Conservation (phyloP, 2,797 vertebrate genomes). For the Pipistrellus nathusii region DNA sequence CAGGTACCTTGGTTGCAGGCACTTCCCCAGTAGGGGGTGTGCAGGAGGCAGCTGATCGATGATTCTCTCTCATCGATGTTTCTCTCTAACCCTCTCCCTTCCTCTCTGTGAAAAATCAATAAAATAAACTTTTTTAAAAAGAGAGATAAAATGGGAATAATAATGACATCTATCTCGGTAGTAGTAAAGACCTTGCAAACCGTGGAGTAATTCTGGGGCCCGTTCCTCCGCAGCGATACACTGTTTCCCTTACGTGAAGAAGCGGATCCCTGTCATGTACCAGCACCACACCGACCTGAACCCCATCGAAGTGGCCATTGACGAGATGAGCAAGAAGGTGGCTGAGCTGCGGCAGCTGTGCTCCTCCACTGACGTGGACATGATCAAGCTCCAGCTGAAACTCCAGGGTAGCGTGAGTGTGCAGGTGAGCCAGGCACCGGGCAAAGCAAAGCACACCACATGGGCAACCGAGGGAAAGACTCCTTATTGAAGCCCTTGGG, state of each 20-base stretch:
- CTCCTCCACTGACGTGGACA: conserved; percentile 95
- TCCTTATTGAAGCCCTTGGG: neutral
- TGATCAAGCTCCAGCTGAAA: conserved; percentile 98
- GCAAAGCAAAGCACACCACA: fast-evolving
- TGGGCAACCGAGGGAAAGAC: too few relatives aligned
- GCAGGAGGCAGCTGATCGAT: too few relatives aligned
- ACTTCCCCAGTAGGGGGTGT: too few relatives aligned
- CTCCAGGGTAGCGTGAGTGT: conserved; percentile 98
- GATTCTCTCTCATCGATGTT: too few relatives aligned
- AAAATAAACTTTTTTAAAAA: too few relatives aligned
- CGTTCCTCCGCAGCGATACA: conserved; percentile 91
- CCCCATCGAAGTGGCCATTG: conserved; percentile 98
- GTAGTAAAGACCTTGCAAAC: fast-evolving
- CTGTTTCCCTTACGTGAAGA: conserved; percentile 98
- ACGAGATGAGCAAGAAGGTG: conserved; percentile 98
- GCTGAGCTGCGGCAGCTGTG: conserved; percentile 94
- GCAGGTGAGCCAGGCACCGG: conserved; percentile 89
- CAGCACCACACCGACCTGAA: conserved; percentile 98
- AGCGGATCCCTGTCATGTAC: conserved; percentile 98
- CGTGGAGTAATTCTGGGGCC: neutral
- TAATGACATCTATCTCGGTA: fast-evolving
- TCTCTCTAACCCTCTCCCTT: too few relatives aligned
- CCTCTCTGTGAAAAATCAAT: too few relatives aligned
- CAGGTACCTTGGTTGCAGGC: too few relatives aligned
- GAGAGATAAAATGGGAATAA: neutral